Evolutionary conservation across 2,797 vertebrate species (phyloP).

Genomic region (Aratinga solstitialis): DNA sequence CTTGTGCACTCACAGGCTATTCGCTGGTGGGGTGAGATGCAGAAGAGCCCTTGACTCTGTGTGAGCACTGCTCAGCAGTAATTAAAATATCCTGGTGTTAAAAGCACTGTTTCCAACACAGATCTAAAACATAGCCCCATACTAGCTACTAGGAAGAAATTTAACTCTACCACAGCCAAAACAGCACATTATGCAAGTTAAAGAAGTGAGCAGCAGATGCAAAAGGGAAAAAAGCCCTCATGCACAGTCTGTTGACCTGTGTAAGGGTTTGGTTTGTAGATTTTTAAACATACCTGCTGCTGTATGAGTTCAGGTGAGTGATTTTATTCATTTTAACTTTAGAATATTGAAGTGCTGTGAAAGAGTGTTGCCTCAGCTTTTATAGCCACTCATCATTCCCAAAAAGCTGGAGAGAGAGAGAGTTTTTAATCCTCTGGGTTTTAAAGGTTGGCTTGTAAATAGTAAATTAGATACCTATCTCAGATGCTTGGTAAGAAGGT

Average conservation of each 20-base stretch:
- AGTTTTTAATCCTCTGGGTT: neutral
- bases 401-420: neutral
- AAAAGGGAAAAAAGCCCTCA: neutral
- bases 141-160: neutral
- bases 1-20: neutral
- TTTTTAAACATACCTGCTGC: neutral
- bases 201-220: neutral
- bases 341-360: neutral
- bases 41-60: neutral
- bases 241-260: neutral
- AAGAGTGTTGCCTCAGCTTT: neutral
- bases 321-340: neutral
- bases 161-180: neutral
- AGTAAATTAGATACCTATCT: neutral
- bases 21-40: neutral
- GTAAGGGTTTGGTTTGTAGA: neutral
- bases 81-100: neutral
- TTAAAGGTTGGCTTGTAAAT: neutral
- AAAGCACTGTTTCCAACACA: neutral
- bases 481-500: neutral
- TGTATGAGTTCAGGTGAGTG: neutral
- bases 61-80: neutral
- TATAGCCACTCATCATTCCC: neutral
- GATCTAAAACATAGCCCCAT: neutral
- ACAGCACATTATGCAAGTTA: neutral